These are phyloP conservation scores for Sphaeramia orbicularis DNA, from an alignment of 2,797 vertebrate species.

Conservation along the genomic window DNA sequence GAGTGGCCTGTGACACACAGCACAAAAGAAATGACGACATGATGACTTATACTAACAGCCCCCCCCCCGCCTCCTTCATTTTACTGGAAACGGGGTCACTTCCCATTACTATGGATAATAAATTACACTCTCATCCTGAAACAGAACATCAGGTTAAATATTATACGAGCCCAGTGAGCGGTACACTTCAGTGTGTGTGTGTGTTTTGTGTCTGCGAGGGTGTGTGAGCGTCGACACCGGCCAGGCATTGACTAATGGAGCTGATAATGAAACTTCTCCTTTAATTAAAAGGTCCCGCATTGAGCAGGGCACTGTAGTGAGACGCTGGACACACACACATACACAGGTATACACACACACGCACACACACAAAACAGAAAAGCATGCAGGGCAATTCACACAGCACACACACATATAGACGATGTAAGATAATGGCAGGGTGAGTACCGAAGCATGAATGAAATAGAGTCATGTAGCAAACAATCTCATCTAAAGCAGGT, in stretches of 20 bases:
- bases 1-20: conserved; percentile 32
- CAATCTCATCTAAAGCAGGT: conserved; percentile 53
- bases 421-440: conserved; percentile 24
- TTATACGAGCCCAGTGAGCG: conserved; percentile 43
- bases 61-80: conserved; percentile 40
- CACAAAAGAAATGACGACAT: conserved; percentile 40
- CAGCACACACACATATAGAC: conserved; percentile 7
- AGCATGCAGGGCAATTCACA: not conserved
- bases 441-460: conserved; percentile 49
- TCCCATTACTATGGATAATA: conserved; percentile 59
- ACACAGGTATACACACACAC: not conserved
- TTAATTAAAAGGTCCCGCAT: conserved; percentile 78
- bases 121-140: conserved; percentile 66
- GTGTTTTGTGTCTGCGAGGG: no score
- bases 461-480: conserved; percentile 42
- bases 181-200: conserved; percentile 12
- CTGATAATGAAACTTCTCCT: conserved; percentile 79
- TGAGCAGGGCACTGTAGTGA: conserved; percentile 53
- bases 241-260: conserved; percentile 75
- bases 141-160: conserved; percentile 70
- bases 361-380: conserved; percentile 12
- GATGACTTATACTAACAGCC: conserved; percentile 40
- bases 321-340: conserved; percentile 28
- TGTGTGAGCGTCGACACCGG: conserved; percentile 54
- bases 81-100: conserved; percentile 54